These are phyloP conservation scores for Hassar affinis DNA, from an alignment of 2,113 vertebrate genomes.

Conservation along the genomic window DNA sequence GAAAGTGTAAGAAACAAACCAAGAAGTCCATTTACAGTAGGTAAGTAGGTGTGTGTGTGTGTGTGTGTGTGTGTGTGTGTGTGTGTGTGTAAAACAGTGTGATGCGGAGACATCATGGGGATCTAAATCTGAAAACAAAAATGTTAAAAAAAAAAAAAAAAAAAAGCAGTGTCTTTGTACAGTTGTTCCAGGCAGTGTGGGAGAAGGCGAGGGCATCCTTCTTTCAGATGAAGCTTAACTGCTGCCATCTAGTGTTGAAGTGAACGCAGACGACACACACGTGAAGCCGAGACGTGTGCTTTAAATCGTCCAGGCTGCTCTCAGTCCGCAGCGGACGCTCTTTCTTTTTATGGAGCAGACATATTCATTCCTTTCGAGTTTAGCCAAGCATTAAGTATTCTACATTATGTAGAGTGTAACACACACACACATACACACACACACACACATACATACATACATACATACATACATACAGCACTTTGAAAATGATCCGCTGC, in stretches of 20 bases:
- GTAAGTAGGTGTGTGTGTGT: conserved; percentile 37
- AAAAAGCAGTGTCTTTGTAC: conserved; percentile 61
- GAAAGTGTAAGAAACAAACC: conserved; percentile 4
- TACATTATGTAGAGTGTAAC: neutral
- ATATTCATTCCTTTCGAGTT: neutral
- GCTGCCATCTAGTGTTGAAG: conserved; percentile 81
- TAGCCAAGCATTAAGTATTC: neutral
- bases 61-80: neutral
- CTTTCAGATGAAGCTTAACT: conserved; percentile 70
- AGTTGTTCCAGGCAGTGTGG: conserved; percentile 23
- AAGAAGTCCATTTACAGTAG: neutral
- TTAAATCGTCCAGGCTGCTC: neutral
- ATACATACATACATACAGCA: too few species aligned
- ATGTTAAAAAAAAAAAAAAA: conserved; percentile 50
- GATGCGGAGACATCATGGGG: neutral
- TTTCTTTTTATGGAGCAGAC: neutral
- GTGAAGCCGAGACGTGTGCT: neutral
- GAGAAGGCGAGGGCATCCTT: neutral
- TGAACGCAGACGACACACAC: neutral
- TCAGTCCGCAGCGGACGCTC: neutral
- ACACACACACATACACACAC: too few species aligned
- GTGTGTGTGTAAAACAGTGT: neutral
- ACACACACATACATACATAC: too few species aligned
- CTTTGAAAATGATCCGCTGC: neutral
- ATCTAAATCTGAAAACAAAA: conserved; percentile 58